These are phyloP conservation scores for Argentina silus DNA, from an alignment of 2,797 vertebrate species.

Conservation along the genomic window DNA sequence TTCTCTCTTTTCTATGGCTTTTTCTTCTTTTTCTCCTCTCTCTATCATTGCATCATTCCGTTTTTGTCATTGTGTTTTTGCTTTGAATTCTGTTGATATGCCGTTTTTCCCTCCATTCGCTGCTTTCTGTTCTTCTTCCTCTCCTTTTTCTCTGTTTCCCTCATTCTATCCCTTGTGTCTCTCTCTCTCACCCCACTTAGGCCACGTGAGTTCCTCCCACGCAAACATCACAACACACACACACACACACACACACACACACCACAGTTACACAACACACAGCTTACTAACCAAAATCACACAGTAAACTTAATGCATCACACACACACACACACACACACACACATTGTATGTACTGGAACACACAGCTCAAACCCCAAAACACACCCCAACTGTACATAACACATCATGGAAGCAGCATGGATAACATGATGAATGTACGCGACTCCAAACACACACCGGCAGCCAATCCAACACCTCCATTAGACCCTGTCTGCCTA, in stretches of 20 bases:
- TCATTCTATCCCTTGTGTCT: slow-evolving; percentile 4
- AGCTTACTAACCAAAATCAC: neutral
- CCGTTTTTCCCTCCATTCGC: neutral
- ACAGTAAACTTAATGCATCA: neutral
- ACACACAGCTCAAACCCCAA: neutral
- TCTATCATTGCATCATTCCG: slow-evolving; percentile 7
- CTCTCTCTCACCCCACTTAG: neutral
- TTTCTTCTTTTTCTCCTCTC: slow-evolving; percentile 19
- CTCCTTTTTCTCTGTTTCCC: slow-evolving; percentile 2
- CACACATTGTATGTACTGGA: too few species aligned
- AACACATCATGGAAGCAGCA: neutral
- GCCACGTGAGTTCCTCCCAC: neutral
- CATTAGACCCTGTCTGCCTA: neutral
- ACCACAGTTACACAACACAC: neutral
- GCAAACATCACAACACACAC: slow-evolving; percentile 3
- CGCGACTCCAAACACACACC: neutral
- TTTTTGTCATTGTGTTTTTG: neutral
- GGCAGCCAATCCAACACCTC: neutral
- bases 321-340: neutral
- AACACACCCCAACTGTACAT: neutral
- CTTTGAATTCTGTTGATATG: neutral
- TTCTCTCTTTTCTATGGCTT: neutral
- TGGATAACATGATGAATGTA: too few species aligned
- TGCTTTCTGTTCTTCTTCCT: neutral
- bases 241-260: slow-evolving; percentile 10